A percentile compares a stretch with the other conserved stretches of the same genome.
Conservation (phyloP, 1,140 invertebrate genomes). For the Ladona fulva region DNA sequence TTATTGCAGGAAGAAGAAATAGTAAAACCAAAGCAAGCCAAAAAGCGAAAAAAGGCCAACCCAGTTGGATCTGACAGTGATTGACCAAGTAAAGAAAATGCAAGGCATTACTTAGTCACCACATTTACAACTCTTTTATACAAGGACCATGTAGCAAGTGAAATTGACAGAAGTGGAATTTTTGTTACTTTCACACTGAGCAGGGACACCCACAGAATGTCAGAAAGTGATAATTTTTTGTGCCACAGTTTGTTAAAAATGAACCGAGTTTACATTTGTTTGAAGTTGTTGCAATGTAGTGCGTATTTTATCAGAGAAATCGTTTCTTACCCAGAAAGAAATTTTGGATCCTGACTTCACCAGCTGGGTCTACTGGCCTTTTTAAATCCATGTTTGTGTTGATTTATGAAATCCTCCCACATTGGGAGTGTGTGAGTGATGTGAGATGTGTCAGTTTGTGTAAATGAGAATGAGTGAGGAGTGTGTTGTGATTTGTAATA, state of each 20-base stretch:
- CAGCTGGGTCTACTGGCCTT: slow-evolving; percentile 7
- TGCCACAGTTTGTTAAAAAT: slow-evolving; percentile 1
- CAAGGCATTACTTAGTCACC: not conserved
- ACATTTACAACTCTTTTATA: slow-evolving; percentile 6
- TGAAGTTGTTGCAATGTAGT: not conserved
- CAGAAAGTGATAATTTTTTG: slow-evolving; percentile 8
- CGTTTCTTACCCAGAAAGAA: slow-evolving; percentile 16
- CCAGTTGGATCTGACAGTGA: slow-evolving; percentile 73
- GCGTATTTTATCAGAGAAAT: slow-evolving; percentile 13
- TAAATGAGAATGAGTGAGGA: slow-evolving; percentile 10
- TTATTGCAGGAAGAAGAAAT: slow-evolving; percentile 65
- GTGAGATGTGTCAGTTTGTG: slow-evolving; percentile 8
- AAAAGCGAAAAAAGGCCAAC: slow-evolving; percentile 72
- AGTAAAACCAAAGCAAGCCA: slow-evolving; percentile 71
- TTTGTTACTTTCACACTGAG: slow-evolving; percentile 11
- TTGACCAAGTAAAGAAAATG: slow-evolving; percentile 39
- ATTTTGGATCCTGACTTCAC: slow-evolving; percentile 12
- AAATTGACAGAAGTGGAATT: slow-evolving; percentile 11
- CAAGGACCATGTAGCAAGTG: not conserved
- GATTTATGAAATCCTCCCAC: slow-evolving; percentile 18
- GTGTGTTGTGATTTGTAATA: slow-evolving; percentile 17
- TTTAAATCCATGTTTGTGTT: slow-evolving; percentile 19
- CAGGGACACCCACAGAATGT: not conserved
- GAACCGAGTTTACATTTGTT: slow-evolving; percentile 9
- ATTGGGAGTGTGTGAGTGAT: slow-evolving; percentile 17